These are phyloP conservation scores for Enoplolaimus lenunculus DNA, from an alignment of 2,888 invertebrate species.

Conservation along the genomic window DNA sequence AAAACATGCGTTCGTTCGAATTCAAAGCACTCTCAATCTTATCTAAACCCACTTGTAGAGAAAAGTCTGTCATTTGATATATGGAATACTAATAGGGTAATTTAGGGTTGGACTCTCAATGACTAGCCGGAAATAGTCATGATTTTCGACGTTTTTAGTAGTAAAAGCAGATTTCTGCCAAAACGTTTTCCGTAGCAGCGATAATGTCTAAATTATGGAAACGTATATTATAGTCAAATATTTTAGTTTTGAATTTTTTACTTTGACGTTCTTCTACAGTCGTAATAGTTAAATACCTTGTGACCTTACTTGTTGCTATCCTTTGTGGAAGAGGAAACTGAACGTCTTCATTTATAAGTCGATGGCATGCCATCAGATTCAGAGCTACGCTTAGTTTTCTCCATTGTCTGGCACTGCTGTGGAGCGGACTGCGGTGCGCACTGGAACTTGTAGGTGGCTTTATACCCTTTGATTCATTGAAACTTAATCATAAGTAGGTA, in stretches of 20 bases:
- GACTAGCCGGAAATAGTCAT: conserved; percentile 2
- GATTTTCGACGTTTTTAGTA: background rate
- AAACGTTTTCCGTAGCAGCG: background rate
- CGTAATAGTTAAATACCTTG: background rate
- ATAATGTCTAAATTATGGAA: background rate
- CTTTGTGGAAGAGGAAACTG: too few relatives aligned
- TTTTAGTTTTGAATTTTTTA: too few relatives aligned
- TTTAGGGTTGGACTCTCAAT: background rate
- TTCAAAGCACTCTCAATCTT: background rate
- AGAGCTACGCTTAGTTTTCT: too few relatives aligned
- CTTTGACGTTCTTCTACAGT: background rate
- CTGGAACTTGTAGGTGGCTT: too few relatives aligned
- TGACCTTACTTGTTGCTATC: background rate
- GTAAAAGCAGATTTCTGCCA: background rate
- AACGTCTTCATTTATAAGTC: background rate
- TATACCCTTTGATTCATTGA: too few relatives aligned
- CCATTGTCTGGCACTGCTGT: too few relatives aligned
- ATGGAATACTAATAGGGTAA: conserved; percentile 1
- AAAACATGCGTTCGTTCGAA: background rate
- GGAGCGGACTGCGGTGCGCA: too few relatives aligned
- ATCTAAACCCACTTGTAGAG: background rate
- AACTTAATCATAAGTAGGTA: too few relatives aligned
- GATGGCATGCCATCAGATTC: background rate
- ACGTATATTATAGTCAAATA: background rate
- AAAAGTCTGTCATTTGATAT: background rate